A percentile compares a stretch with the other conserved stretches of the same genome.
Conservation (phyloP, 1,140 invertebrate species). For the Brachionus manjavacas region DNA sequence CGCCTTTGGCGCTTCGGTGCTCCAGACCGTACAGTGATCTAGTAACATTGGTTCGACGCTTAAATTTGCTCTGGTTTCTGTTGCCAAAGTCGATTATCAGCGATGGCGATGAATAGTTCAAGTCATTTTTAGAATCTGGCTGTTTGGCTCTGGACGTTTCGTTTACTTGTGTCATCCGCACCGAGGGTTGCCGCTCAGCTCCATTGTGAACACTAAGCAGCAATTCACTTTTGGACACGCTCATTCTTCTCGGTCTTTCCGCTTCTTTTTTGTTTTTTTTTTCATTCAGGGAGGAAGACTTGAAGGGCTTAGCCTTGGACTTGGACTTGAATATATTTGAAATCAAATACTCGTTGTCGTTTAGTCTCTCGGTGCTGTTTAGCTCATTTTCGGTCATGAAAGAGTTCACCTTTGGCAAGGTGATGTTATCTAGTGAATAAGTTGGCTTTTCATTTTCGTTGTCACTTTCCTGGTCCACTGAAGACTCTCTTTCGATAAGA, state of each 20-base stretch:
- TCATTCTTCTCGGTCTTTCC: background rate
- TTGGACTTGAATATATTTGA: slow-evolving; percentile 1
- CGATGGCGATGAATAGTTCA: background rate
- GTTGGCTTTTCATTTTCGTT: background rate
- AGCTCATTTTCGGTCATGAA: slow-evolving; percentile 8
- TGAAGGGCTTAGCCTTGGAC: background rate
- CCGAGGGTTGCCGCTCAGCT: no score
- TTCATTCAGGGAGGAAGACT: background rate
- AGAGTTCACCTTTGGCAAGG: background rate
- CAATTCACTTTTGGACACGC: background rate
- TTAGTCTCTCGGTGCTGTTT: background rate
- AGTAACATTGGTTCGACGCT: background rate
- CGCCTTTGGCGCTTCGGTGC: background rate
- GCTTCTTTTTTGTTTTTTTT: slow-evolving; percentile 16
- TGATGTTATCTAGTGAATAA: background rate
- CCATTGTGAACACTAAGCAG: background rate
- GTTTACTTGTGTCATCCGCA: background rate
- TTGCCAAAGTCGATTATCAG: background rate
- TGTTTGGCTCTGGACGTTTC: background rate
- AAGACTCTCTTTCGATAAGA: background rate
- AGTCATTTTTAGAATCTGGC: background rate
- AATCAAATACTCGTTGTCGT: slow-evolving; percentile 8
- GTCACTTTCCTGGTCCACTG: background rate
- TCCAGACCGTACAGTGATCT: background rate
- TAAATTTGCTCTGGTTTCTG: background rate